Evolutionary conservation across 1,140 invertebrate species (phyloP).

Genomic region (Bombus consobrinus): DNA sequence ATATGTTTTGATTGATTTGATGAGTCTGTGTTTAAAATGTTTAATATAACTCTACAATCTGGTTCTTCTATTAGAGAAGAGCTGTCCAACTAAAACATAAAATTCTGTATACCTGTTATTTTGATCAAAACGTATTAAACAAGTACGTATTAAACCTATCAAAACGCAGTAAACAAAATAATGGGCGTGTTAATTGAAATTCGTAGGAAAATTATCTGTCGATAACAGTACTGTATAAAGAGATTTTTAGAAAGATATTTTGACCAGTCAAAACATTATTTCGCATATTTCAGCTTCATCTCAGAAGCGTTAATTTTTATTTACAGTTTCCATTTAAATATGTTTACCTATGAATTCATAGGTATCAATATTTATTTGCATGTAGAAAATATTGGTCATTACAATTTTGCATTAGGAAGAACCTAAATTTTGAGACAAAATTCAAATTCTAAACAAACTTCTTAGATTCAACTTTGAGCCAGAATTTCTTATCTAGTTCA

Average conservation of each 20-base stretch:
- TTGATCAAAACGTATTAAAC: too few relatives aligned
- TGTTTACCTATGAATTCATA: too few relatives aligned
- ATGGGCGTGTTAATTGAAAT: not conserved
- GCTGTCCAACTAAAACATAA: not conserved
- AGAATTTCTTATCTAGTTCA: too few relatives aligned
- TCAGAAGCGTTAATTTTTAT: too few relatives aligned
- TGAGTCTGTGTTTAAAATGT: not conserved
- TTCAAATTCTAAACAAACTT: not conserved
- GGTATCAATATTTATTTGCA: too few relatives aligned
- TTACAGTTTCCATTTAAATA: too few relatives aligned
- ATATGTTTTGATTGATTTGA: not conserved
- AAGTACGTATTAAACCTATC: too few relatives aligned
- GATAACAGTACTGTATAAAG: not conserved
- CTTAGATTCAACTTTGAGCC: not conserved
- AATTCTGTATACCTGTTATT: not conserved
- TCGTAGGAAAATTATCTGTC: not conserved
- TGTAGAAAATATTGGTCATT: not conserved
- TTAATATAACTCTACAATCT: not conserved
- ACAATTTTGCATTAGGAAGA: not conserved
- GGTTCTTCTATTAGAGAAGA: not conserved
- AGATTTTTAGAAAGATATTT: too few relatives aligned
- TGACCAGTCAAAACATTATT: too few relatives aligned
- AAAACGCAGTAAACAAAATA: not conserved
- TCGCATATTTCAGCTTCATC: too few relatives aligned
- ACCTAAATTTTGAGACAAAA: not conserved